Conservation (phyloP, 2,888 invertebrate genomes). For the Cristatella mucedo region DNA sequence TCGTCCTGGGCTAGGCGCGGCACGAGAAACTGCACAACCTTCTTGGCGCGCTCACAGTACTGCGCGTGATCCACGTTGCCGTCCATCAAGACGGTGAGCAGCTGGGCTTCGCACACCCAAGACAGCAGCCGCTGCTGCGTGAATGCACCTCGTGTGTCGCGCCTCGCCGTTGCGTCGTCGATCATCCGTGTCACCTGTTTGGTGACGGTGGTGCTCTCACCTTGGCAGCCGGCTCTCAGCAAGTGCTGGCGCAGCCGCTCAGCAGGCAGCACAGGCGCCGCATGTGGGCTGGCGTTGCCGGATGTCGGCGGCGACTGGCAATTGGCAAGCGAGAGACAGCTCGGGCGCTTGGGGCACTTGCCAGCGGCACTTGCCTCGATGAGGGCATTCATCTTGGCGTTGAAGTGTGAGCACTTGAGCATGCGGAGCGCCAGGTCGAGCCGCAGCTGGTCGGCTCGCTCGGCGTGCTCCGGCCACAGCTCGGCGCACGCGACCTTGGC, state of each 20-base stretch:
- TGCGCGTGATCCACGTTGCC: slow-evolving; percentile 42
- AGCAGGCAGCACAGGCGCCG: too few relatives aligned
- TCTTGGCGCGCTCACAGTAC: slow-evolving; percentile 43
- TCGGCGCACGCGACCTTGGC: slow-evolving; percentile 37
- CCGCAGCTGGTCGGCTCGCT: slow-evolving; percentile 34
- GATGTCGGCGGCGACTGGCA: too few relatives aligned
- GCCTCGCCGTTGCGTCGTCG: slow-evolving; percentile 25
- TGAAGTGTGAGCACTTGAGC: slow-evolving; percentile 42
- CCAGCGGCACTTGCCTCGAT: slow-evolving; percentile 39
- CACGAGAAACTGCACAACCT: slow-evolving; percentile 42
- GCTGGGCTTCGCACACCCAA: slow-evolving; percentile 40
- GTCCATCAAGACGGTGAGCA: slow-evolving; percentile 41
- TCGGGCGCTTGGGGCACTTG: too few relatives aligned
- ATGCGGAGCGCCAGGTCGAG: slow-evolving; percentile 38
- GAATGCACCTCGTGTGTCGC: slow-evolving; percentile 27
- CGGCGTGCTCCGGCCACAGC: slow-evolving; percentile 37
- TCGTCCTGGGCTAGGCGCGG: slow-evolving; percentile 40
- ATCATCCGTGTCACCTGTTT: slow-evolving; percentile 37
- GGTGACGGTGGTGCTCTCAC: too few relatives aligned
- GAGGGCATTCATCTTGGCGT: slow-evolving; percentile 42
- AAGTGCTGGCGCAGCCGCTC: too few relatives aligned
- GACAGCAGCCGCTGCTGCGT: slow-evolving; percentile 35
- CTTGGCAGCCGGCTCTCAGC: too few relatives aligned
- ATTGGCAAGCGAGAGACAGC: too few relatives aligned
- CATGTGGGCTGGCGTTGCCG: too few relatives aligned